Evolutionary conservation across 2,113 vertebrate species (phyloP).

Genomic region (Antigone vipio): DNA sequence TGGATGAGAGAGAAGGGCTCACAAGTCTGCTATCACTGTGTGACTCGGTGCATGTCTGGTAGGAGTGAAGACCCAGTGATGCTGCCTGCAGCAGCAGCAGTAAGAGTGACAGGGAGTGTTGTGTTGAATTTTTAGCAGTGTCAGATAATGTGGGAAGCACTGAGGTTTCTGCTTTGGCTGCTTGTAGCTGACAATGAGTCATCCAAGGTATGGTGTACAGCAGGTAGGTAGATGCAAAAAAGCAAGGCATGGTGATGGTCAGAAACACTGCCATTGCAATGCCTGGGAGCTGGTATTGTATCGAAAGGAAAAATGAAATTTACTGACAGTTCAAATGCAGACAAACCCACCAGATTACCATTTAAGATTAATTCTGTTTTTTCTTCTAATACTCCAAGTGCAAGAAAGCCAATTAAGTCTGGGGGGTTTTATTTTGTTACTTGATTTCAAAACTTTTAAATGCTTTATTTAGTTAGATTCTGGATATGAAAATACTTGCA

Average conservation of each 20-base stretch:
- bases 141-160: background rate
- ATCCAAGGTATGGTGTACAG: background rate
- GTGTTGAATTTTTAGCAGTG: background rate
- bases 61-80: background rate
- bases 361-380: background rate
- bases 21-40: background rate
- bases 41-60: background rate
- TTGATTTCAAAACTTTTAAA: background rate
- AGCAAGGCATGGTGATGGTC: background rate
- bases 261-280: background rate
- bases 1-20: background rate
- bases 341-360: background rate
- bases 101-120: background rate
- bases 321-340: background rate
- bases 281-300: background rate
- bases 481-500: background rate
- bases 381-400: background rate
- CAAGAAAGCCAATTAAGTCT: background rate
- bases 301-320: constrained; percentile 40
- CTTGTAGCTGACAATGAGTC: background rate
- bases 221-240: background rate
- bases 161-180: background rate
- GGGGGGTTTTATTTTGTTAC: background rate
- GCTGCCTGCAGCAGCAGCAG: background rate
- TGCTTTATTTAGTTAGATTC: background rate